Conservation (phyloP, 2,888 invertebrate species). For the Idaea biselata region DNA sequence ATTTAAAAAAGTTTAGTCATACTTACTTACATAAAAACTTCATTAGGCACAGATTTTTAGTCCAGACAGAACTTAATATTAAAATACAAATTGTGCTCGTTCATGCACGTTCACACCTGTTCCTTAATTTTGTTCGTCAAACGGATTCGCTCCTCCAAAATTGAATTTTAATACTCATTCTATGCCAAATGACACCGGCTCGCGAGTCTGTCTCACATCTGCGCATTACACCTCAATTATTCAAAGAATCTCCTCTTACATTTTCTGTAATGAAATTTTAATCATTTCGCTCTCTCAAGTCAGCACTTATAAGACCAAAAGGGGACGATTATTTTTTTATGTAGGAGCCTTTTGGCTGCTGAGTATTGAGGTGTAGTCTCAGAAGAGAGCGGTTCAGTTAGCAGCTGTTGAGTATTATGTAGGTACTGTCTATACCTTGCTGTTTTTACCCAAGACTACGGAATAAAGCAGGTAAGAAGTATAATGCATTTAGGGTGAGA, state of each 20-base stretch:
- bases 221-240: constrained; percentile 56
- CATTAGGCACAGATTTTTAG: not conserved
- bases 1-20: too few relatives aligned
- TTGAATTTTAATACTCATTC: not conserved
- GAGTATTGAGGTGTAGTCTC: not conserved
- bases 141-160: not conserved
- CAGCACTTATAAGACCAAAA: constrained; percentile 43
- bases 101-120: constrained; percentile 1
- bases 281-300: constrained; percentile 51
- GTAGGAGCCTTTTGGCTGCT: constrained; percentile 1
- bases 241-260: constrained; percentile 66
- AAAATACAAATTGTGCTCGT: not conserved
- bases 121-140: constrained; percentile 2
- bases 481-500: too few relatives aligned
- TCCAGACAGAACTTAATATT: not conserved
- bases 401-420: too few relatives aligned
- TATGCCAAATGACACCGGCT: not conserved
- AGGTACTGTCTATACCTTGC: too few relatives aligned
- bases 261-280: constrained; percentile 69
- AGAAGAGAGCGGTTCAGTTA: too few relatives aligned
- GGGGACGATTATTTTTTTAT: constrained; percentile 40
- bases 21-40: too few relatives aligned
- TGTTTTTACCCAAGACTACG: too few relatives aligned
- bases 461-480: too few relatives aligned
- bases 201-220: constrained; percentile 33